phyloP scores from a whole-genome alignment of 2,113 vertebrate species.

The Rhea pennata region DNA sequence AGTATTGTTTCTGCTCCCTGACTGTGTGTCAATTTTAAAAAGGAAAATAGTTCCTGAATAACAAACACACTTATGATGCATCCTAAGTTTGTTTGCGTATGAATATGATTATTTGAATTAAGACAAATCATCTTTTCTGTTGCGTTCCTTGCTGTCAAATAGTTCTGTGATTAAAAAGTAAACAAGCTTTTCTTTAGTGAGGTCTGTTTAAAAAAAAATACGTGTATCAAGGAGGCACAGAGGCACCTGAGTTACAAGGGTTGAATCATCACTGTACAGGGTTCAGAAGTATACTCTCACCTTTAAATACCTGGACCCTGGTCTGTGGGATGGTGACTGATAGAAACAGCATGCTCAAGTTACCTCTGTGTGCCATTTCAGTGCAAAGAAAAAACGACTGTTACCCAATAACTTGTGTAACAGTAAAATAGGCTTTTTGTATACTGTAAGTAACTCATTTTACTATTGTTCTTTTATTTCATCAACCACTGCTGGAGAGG shows the following conservation, averaged over 20 bases:
- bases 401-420: neutral
- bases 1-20: neutral
- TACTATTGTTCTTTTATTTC: neutral
- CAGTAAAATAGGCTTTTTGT: neutral
- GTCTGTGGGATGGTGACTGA: neutral
- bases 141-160: neutral
- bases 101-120: neutral
- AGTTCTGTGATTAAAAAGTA: neutral
- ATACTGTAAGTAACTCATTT: neutral
- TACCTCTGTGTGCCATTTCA: neutral
- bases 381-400: neutral
- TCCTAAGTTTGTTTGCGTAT: neutral
- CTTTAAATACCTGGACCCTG: neutral
- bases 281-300: neutral
- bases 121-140: neutral
- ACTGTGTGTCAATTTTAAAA: neutral
- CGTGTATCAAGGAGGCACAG: neutral
- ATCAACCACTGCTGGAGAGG: neutral
- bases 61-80: neutral
- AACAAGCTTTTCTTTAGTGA: neutral
- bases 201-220: neutral
- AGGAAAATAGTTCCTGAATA: neutral
- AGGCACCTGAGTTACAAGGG: neutral
- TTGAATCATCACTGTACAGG: neutral
- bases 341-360: neutral